Evolutionary conservation across 2,888 invertebrate genomes (phyloP), one percentile per base, ranked within the genome.

Genomic region (Leucophenga montana): DNA sequence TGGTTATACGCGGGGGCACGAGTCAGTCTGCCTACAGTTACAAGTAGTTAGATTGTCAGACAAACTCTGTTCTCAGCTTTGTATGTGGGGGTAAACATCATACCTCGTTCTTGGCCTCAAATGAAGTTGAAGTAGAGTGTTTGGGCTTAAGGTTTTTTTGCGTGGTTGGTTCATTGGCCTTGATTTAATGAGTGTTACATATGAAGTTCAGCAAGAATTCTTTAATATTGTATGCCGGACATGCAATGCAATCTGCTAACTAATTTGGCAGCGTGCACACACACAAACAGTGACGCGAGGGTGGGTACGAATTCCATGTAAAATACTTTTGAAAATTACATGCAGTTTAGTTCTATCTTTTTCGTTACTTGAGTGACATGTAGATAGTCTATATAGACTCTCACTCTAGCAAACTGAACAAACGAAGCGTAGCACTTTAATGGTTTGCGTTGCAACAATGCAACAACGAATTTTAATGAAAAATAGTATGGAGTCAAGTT

Each of bases 91-190:
- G 39, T 39, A 11, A 39, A 11, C 39, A 3, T 3, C 11, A 39
- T 39, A 16, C 1, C 16, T n/a, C 13, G 50, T 50, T 50, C 50
- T 50, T 50, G 50, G 50, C 50, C 50, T 50, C 14, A 50, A 50
- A 50, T 11, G 16, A 50, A 46, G 46, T 46, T 46, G 46, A 46
- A 46, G 16, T n/a, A 4, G 16, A 16, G 6, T 13, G 6, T 50
- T 50, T 50, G 4, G 13, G 13, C 16, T 18, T 50, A 13, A 4
- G 8, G 16, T 50, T 1, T 16, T 50, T n/a, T 18, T 50, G 50
- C n/a, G 50, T 50, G n/a, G 57, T 57, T 22, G 22, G 62, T 64
- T 64, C 62, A 48, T 64, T 64, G 62, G 62, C 62, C 62, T 64
- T 64, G 62, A 64, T 9, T 64, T 22, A 64, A 64, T 64, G 46